Evolutionary conservation across 2,113 vertebrate species (phyloP), one percentile per base, ranked within the genome.

Genomic region (Vulpes vulpes): DNA sequence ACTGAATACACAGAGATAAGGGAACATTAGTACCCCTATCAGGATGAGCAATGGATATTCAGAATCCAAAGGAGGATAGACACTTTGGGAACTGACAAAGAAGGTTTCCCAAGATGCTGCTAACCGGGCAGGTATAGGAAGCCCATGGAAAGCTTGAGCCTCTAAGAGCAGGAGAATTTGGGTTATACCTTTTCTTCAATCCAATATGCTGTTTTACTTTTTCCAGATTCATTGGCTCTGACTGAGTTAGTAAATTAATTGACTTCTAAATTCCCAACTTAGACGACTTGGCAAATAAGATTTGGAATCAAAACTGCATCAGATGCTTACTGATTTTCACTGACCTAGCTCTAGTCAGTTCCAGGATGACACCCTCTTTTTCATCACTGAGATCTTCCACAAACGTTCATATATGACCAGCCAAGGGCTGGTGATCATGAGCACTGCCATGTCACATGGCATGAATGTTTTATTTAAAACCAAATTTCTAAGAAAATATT

Each of bases 261-360:
- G 16, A 53, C 49, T 81, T 95, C 43, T 43, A 30, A 81, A 84
- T 67, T 89, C 64, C 59, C 84, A 86, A 5, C 17, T 25, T 55
- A 67, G 38, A 64, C 35, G 16, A 49, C 17, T 9, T 49, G 20
- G 49, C 30, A 76, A 88, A 74, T 14, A 82, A 80, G 64, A 85
- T 60, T 81, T 85, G 38, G 43, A 76, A 89, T 93, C 80, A 86
- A 90, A 90, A 73, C n/a, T 38, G 84, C 69, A 51, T 86, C 23
- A 76, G 74, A 69, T 35, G 32, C n/a, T 87, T 81, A 60, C 59
- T 82, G 59, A 55, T 82, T 74, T 35, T 60, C 60, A 59, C 14
- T 62, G 51, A 94, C n/a, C 16, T 25, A 15, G 11, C 16, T 67
- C 11, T 53, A 14, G 38, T 82, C 91, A 74, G 38, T 87, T 67